Base-by-base conservation (phyloP, 2,888 invertebrate species). In the Diaphora mendica region DNA sequence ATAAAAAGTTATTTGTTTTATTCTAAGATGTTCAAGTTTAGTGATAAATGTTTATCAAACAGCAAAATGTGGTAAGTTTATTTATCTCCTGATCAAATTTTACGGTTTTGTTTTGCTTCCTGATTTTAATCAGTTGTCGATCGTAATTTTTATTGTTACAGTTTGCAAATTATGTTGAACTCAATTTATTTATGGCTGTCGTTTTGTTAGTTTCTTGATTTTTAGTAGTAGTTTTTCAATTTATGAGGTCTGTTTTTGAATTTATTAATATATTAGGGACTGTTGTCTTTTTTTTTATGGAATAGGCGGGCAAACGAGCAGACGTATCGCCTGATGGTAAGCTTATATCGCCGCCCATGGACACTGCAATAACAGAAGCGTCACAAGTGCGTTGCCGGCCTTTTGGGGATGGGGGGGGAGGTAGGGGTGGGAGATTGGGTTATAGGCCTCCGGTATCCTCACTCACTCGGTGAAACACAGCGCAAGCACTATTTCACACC, bases 61-160 rank as follows among this genome's bases (percentile, higher is more conserved):
- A 75, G 67, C 51, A 77, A 74, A 73, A 79, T 77, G 74, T 11
- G 76, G 85, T 84, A 72, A 77, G 83, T 80, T 76, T 71, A 17
- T 17, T 73, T 51, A 30, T 59, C 35, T 42, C n/a, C 17, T 26
- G 68, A 35, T 30, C 48, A 26, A 75, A 11, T 76, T 79, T 82
- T 74, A 79, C 48, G 26, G 64, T 23, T 72, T 75, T 81, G 79
- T 81, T 82, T 72, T 77, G 68, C 30, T 74, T 67, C 66, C 66
- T 65, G 65, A 77, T 74, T 80, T 74, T 72, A 78, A 82, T 80
- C 68, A 72, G 74, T 69, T 76, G 78, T 62, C 26, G 68, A 48
- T 77, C 70, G 66, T 79, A 51, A 69, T 75, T 85, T 81, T 81
- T 83, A 84, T 76, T 74, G 69, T 68, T 74, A 70, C 72, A 71